phyloP scores from a whole-genome alignment of 2,797 vertebrate genomes.

The Crenuchus spilurus region DNA sequence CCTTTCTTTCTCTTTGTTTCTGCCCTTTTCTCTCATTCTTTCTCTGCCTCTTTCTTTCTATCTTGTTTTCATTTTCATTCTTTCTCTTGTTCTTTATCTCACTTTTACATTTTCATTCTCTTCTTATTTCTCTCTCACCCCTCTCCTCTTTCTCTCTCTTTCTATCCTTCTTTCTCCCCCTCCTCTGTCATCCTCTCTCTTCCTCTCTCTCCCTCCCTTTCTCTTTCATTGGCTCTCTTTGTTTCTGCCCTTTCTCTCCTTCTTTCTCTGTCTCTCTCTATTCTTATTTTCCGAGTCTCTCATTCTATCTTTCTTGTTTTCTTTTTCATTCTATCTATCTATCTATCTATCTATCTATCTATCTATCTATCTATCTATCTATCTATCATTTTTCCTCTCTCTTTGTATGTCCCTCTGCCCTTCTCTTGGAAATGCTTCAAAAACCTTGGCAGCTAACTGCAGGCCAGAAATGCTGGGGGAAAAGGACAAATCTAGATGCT shows the following conservation, averaged over 20 bases:
- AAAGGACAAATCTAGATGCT: slow-evolving; percentile 31
- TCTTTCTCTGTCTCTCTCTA: background rate
- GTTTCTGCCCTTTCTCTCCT: slow-evolving; percentile 18
- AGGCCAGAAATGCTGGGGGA: slow-evolving; percentile 36
- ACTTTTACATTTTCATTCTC: background rate
- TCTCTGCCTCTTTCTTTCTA: slow-evolving; percentile 12
- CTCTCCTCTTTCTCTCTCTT: background rate
- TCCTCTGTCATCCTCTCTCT: background rate
- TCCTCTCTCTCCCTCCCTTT: background rate
- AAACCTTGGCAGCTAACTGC: slow-evolving; percentile 43
- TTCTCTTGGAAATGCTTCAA: slow-evolving; percentile 31
- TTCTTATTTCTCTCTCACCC: slow-evolving; percentile 16
- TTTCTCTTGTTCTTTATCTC: background rate
- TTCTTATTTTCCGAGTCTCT: background rate
- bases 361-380: slow-evolving; percentile 44
- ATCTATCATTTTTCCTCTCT: slow-evolving; percentile 8
- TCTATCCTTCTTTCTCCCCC: background rate
- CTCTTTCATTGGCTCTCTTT: background rate
- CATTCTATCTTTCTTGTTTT: background rate
- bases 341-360: background rate
- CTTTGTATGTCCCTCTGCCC: slow-evolving; percentile 8
- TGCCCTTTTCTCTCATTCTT: background rate
- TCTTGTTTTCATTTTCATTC: background rate
- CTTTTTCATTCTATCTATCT: slow-evolving; percentile 36
- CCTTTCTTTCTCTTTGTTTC: background rate